Base-by-base conservation (phyloP, 2,888 invertebrate genomes). In the Argyresthia goedartella region DNA sequence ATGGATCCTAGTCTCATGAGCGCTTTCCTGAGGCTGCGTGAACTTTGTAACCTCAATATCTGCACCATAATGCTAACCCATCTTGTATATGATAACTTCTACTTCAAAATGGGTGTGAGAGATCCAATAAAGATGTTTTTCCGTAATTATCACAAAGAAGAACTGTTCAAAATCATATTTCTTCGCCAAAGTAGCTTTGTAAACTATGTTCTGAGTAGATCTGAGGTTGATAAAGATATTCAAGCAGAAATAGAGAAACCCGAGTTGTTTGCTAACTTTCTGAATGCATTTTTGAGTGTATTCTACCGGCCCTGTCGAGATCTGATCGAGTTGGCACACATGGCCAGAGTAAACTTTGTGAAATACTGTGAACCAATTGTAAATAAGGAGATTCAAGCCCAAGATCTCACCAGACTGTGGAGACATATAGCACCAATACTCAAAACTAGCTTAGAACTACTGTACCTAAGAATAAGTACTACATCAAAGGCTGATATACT, bases 291-390 rank as follows among this genome's bases (percentile, higher is more conserved):
- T 69, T 81, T 97, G 4, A 93, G 93, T 59, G 93, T 96, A 41
- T 97, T 95, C 76, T 93, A 93, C 66, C 88, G 93, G 64, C 93
- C 92, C 34, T 96, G 96, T 75, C 88, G 96, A 16, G 95, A 96
- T 87, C 76, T 97, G 49, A 91, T 91, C 25, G 97, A 97, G 76
- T 85, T 97, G 52, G 89, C 91, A 57, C 90, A 95, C 65, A 91
- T 95, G 88, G 93, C 95, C n/a, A 88, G 89, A 61, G 81, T 90
- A 45, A 92, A 91, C 72, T 96, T 95, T 65, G 69, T 85, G 0
- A 91, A 91, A 67, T 97, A 96, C 69, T 89, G 93, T 63, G 92
- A 94, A 63, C 96, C 96, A 0, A 89, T 97, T 15, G 74, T 92
- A 45, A 88, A 80, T 52, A 90, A 91, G 43, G 89, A 89, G 61